Base-by-base conservation (phyloP, 1,140 invertebrate genomes). In the Monomorium pharaonis region DNA sequence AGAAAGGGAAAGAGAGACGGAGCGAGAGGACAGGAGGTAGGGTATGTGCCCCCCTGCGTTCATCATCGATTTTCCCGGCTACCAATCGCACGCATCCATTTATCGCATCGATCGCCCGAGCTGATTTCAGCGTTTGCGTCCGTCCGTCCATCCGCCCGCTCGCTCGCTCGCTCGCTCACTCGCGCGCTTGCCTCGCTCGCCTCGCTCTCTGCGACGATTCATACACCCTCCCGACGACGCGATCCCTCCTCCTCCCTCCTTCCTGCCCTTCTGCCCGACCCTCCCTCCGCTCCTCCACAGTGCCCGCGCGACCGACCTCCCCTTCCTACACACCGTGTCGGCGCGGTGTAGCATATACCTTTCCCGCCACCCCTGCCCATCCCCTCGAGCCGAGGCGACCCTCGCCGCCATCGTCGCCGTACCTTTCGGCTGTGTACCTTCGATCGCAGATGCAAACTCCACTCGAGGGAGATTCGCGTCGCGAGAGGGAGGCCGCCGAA, bases 81-180 rank as follows among this genome's bases (percentile, higher is more conserved):
- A 94, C 94, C 94, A 94, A 95, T 95, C 94, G 94, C 94, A 95
- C 94, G 94, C 94, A 95, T 95, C 94, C 94, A 95, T 95, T 95
- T 95, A 95, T 95, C 94, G 93, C 92, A 95, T 95, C 94, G 94
- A 95, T 95, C 94, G 94, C 88, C 86, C 92, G 93, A 94, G 93
- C 92, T 93, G 93, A 91, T 94, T 94, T 94, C 92, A 93, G 93
- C 93, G 91, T 95, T 94, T 94, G 92, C 90, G 92, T 94, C 92
- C 87, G 89, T 92, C 88, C 90, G 91, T 92, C 92, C 89, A 90
- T 92, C 90, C 91, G 86, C 91, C 56, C 54, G 49, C 54, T 44
- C 49, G 16, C 49, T 10, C 49, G 49, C n/a, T n/a, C n/a, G n/a
- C n/a, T n/a, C 90, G 91, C 92, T 91, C 89, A 90, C 91, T 89